Evolutionary conservation across 2,888 invertebrate species (phyloP), one percentile per base, ranked within the genome.

Genomic region (Podotricha telesiphe): DNA sequence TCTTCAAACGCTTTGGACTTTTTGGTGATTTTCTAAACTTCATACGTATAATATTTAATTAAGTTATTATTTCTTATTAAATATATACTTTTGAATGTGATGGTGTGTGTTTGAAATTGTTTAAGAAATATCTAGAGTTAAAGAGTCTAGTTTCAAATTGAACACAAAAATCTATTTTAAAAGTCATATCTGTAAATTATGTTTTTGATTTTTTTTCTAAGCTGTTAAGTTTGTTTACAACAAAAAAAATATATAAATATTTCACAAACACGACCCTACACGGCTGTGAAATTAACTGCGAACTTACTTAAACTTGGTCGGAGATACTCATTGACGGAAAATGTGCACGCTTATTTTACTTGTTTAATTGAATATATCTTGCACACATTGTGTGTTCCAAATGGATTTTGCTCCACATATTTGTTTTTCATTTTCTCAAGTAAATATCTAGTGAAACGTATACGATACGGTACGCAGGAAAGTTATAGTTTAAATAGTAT

Each of bases 271-370:
- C 20, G 56, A 55, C 72, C 72, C 72, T 72, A 50, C 28, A 22
- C 3, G 63, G 63, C 65, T 64, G 73, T 68, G 70, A 75, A 80
- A 80, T 81, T 79, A 82, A 82, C 79, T 80, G 65, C 50, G 67
- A 74, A 74, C 72, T 74, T 72, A 68, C 70, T 69, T 71, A 64
- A 70, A 70, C 73, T 65, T 65, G 70, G 66, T 67, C 67, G 68
- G 70, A 70, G 72, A 65, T 70, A 61, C 69, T 73, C 70, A 70
- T 69, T 72, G 70, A 68, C 61, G 69, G 58, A 66, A 72, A 73
- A 71, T 74, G 71, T 67, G 70, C 70, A 59, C 65, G 58, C 48
- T 70, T 72, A 70, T 66, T 70, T 72, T 61, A 53, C 59, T 63
- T 50, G 55, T 34, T 53, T 68, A 68, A 68, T 68, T 65, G 58